Evolutionary conservation across 2,113 vertebrate genomes (phyloP).

Genomic region (Pseudorhombus dupliciocellatus): DNA sequence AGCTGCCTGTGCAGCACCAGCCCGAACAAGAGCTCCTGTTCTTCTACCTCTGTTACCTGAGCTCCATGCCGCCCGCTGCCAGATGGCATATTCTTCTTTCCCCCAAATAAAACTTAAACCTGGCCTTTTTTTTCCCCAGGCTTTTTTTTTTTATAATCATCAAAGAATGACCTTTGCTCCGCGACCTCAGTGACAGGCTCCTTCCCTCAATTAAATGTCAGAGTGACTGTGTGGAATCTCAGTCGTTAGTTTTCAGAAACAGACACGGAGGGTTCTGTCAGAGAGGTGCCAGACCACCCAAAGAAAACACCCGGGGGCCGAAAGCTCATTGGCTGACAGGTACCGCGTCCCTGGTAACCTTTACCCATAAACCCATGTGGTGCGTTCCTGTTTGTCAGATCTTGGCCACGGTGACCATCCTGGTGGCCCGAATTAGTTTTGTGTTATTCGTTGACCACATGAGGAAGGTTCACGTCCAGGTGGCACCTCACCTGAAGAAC

Average conservation of each 20-base stretch:
- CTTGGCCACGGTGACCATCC: too few relatives aligned
- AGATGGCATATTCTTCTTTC: slow-evolving; percentile 20
- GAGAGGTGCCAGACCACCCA: slow-evolving; percentile 64
- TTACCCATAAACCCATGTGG: slow-evolving; percentile 38
- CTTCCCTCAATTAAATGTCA: slow-evolving; percentile 60
- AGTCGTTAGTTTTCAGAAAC: slow-evolving; percentile 50
- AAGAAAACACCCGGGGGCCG: slow-evolving; percentile 27
- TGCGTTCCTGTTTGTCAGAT: slow-evolving; percentile 6
- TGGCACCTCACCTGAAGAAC: too few relatives aligned
- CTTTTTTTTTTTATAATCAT: slow-evolving; percentile 48
- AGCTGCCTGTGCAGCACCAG: not conserved
- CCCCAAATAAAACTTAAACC: slow-evolving; percentile 50
- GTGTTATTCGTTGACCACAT: too few relatives aligned
- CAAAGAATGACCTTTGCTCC: slow-evolving; percentile 66
- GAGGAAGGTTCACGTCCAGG: too few relatives aligned
- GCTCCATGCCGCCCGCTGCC: not conserved
- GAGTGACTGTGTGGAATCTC: slow-evolving; percentile 57
- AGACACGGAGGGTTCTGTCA: slow-evolving; percentile 51
- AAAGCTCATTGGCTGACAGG: slow-evolving; percentile 49
- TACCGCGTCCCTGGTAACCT: slow-evolving; percentile 20
- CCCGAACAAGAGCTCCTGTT: slow-evolving; percentile 22
- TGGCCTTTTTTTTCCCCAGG: not conserved
- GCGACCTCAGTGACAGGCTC: slow-evolving; percentile 52
- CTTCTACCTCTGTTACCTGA: slow-evolving; percentile 27
- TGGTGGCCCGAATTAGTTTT: too few relatives aligned